Base-by-base conservation (phyloP, 1,140 invertebrate genomes). In the Amphibalanus amphitrite region DNA sequence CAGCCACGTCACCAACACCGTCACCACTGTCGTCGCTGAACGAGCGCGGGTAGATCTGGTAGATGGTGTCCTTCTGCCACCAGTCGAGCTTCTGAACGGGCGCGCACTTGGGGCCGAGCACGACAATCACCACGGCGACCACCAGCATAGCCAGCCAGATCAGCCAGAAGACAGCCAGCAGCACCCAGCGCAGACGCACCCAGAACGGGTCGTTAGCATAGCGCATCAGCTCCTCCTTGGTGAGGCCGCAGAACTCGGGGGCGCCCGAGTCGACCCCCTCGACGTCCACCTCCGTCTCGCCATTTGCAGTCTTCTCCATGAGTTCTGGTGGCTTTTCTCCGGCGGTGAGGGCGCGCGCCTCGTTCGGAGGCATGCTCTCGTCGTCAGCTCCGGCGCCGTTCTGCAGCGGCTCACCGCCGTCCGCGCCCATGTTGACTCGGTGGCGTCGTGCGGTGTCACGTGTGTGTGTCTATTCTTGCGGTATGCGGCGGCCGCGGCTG, bases 171-270 rank as follows among this genome's bases (percentile, higher is more conserved):
- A 86, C 75, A 33, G 91, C 82, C 78, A 95, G 95, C 70, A 95
- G 84, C 74, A 87, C 83, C 90, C 89, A 92, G 75, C 93, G 84
- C 68, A 93, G 80, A 69, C 86, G 85, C 33, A 93, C 84, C 92
- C 93, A 96, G 78, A 93, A 94, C 38, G 92, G 92, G 81, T 95
- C 91, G 77, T 92, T 92, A 0, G 90, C 91, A 72, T 79, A 81
- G 80, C 92, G 92, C 89, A 95, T 88, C 69, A 96, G 80, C 78
- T 95, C 93, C 77, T 94, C 91, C 80, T 95, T 95, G 6, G 87
- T 88, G 83, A 96, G 87, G 15, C 92, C 92, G 26, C 88, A 85
- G 74, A 92, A 89, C 28, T 67, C 65, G 3, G 65, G 26, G n/a
- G 3, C 65, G 15, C 84, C 79, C 0, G 79, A 84, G 28, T 80